Percentiles rank a stretch among this genome's conserved stretches.
Evolutionary conservation across 2,797 vertebrate species (phyloP).

Genomic region (Gymnoscopelus microlampas): DNA sequence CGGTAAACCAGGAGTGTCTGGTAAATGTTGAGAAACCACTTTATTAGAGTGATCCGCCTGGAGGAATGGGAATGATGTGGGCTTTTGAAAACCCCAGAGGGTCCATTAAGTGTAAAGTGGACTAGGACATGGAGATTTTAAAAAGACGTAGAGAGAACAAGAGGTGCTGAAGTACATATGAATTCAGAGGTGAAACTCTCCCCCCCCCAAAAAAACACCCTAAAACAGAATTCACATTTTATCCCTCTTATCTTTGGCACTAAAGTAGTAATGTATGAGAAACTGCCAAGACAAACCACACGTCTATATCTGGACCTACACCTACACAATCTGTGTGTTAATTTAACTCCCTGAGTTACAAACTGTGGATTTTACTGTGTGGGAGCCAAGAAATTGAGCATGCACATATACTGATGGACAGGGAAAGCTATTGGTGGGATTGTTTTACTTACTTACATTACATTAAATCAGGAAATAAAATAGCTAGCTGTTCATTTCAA

Average conservation of each 20-base stretch:
- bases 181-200: too few species aligned
- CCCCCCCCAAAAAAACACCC: background rate
- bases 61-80: conserved; percentile 49
- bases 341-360: too few species aligned
- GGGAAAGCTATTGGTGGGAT: too few species aligned
- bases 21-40: conserved; percentile 56
- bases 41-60: conserved; percentile 46
- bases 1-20: conserved; percentile 47
- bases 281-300: background rate
- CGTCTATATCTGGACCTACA: background rate
- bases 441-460: background rate
- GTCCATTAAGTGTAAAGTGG: conserved; percentile 37
- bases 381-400: background rate
- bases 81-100: conserved; percentile 56
- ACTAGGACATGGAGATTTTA: conserved; percentile 30
- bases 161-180: background rate
- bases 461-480: background rate
- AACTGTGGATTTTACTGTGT: too few species aligned
- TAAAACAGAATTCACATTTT: background rate
- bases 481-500: background rate
- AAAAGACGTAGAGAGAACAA: conserved; percentile 9
- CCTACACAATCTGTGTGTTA: too few species aligned
- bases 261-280: conserved; percentile 1
- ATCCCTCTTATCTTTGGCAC: conserved; percentile 15
- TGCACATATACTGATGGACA: conserved; percentile 3